These are phyloP conservation scores for Scomber japonicus DNA, from an alignment of 2,113 vertebrate genomes.

Conservation along the genomic window DNA sequence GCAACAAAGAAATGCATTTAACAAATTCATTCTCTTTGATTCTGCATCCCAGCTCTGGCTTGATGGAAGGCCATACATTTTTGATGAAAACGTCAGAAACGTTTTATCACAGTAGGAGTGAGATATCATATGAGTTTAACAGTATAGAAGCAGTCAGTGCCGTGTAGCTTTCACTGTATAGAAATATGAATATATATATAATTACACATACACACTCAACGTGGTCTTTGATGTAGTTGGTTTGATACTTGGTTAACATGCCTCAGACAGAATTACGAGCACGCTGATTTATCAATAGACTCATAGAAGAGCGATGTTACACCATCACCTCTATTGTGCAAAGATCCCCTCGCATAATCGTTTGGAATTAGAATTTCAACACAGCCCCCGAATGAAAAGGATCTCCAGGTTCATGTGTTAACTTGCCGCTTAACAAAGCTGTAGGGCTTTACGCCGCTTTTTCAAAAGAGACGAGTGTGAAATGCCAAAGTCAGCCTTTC, in stretches of 20 bases:
- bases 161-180: conserved; percentile 28
- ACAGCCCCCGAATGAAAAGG: conserved; percentile 60
- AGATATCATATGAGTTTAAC: conserved; percentile 36
- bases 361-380: conserved; percentile 66
- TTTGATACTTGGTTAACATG: conserved; percentile 46
- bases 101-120: conserved; percentile 15
- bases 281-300: conserved; percentile 62
- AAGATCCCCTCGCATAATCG: conserved; percentile 40
- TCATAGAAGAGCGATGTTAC: conserved; percentile 53
- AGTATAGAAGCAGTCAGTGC: conserved; percentile 20
- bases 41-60: conserved; percentile 40
- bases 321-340: conserved; percentile 39
- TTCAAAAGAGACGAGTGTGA: conserved; percentile 62
- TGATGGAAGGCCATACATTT: conserved; percentile 45
- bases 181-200: background rate
- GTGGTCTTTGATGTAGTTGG: conserved; percentile 62
- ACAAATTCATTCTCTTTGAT: conserved; percentile 64
- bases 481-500: conserved; percentile 60
- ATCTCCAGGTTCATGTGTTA: conserved; percentile 79
- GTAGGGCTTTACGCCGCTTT: conserved; percentile 69
- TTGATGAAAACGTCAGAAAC: conserved; percentile 49
- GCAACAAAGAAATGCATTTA: conserved; percentile 68
- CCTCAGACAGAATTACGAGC: conserved; percentile 61
- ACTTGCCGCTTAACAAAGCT: conserved; percentile 76
- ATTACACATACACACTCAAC: background rate